Evolutionary conservation across 2,797 vertebrate species (phyloP), one percentile per base, ranked within the genome.

Genomic region (Caiman crocodilus): DNA sequence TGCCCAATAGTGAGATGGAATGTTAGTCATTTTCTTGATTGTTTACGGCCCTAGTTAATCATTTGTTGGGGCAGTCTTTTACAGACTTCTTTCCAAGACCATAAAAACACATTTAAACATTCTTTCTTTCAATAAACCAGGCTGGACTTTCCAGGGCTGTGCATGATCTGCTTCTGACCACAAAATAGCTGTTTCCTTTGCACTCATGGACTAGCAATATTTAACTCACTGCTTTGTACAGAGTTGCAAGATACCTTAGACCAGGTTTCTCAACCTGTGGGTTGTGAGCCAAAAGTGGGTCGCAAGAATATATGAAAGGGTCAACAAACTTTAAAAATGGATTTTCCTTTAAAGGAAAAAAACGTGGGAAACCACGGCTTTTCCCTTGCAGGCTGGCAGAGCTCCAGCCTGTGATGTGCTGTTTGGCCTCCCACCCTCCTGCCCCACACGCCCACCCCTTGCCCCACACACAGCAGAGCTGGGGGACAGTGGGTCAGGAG

Each of bases 31-130:
- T 77, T 89, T 26, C 28, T 23, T 12, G 30, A 56, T 63, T 80
- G 69, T 87, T 82, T 84, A 23, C n/a, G 60, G 25, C 32, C 76
- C 73, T 74, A 11, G 80, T 55, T 90, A 95, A 89, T 18, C 42
- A 76, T 93, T 94, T 91, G 84, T 56, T 93, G 75, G 71, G 88
- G 57, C 26, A 79, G 20, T 14, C 58, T 59, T 92, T 79, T 21
- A 76, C 14, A 10, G 77, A 90, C 55, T 55, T 60, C 67, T 95
- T 63, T 87, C 76, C 20, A 85, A 92, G 67, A 65, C 57, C 79
- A 50, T 56, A 28, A 94, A 50, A 90, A 56, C 9, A 1, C 30
- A 50, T 63, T 63, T 26, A 56, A 58, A 30, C 3, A 0, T 50
- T 77, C 18, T 75, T 77, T 60, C 26, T 12, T 42, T 84, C 64